phyloP scores from a whole-genome alignment of 2,888 invertebrate genomes.

The Ptilodon capucinus region DNA sequence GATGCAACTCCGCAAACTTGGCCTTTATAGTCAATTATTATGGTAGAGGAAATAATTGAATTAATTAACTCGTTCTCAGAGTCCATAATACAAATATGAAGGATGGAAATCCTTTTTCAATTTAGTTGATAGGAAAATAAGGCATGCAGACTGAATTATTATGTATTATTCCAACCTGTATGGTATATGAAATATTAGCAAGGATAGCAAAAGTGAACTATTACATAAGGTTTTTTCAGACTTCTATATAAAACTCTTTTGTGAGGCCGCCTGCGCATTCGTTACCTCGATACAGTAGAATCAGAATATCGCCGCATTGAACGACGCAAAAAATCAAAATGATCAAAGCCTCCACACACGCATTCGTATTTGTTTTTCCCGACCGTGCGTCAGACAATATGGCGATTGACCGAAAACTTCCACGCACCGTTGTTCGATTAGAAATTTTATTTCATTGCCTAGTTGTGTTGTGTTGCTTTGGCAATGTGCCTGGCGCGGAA shows the following conservation, averaged over 20 bases:
- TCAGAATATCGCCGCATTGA: neutral
- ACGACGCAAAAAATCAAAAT: neutral
- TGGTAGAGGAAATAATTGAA: too few species aligned
- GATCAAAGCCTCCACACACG: neutral
- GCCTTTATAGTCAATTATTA: too few species aligned
- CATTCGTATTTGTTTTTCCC: slow-evolving; percentile 9
- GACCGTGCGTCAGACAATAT: slow-evolving; percentile 44
- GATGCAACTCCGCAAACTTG: neutral
- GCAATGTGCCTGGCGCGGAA: slow-evolving; percentile 48
- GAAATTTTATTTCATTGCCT: slow-evolving; percentile 49
- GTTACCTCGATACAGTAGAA: neutral
- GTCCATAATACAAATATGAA: too few species aligned
- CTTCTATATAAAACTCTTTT: too few species aligned
- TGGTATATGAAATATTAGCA: too few species aligned
- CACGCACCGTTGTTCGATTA: slow-evolving; percentile 38
- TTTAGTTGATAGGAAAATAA: too few species aligned
- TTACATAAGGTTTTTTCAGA: too few species aligned
- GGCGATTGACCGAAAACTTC: slow-evolving; percentile 46
- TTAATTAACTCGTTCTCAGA: too few species aligned
- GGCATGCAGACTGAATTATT: too few species aligned
- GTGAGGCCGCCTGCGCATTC: neutral
- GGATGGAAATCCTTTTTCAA: too few species aligned
- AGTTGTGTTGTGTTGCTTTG: slow-evolving; percentile 44
- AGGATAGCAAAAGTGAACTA: too few species aligned
- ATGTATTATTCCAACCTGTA: too few species aligned